Evolutionary conservation across 2,888 invertebrate genomes (phyloP), one percentile per base, ranked within the genome.

Genomic region (Orthosia cruda): DNA sequence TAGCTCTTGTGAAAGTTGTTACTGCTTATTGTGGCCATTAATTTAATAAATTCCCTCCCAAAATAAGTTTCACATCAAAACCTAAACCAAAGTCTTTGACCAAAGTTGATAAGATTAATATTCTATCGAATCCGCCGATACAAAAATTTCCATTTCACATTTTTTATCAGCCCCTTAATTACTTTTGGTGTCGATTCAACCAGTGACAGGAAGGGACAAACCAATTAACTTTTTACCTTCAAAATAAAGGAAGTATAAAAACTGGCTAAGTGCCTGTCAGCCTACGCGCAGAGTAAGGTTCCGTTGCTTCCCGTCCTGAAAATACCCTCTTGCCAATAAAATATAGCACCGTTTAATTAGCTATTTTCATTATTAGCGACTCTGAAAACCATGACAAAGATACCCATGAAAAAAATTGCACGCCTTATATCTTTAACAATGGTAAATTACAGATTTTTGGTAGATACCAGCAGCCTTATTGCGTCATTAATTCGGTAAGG

Each of bases 201-300:
- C 57, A 16, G 16, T 58, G 52, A 65, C 54, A 54, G 55, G 61
- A 70, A 79, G 62, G 74, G 74, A 74, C 45, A n/a, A 54, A 70
- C 65, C 61, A 79, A 80, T 80, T 66, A 79, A 70, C 52, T 74
- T 79, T 74, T 62, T 54, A 57, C 62, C 26, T 74, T 26, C 2
- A 45, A 65, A 69, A 74, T 47, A 2, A 23, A 55, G 40, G 74
- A 62, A 62, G 65, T 13, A 40, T 9, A 40, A 57, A 69, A 69
- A 66, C 15, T 11, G 50, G 13, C 59, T 40, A 40, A 40, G 40
- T 40, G 40, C 40, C 40, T 40, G 40, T 40, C 40, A 9, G 40
- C 9, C 40, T 40, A 40, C 40, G 40, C 9, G 40, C 40, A 40
- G 40, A 40, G 40, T 40, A 40, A 40, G 40, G 40, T 40, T 40